Evolutionary conservation across 2,888 invertebrate species (phyloP), one percentile per base, ranked within the genome.

Genomic region (Amiota mariae): DNA sequence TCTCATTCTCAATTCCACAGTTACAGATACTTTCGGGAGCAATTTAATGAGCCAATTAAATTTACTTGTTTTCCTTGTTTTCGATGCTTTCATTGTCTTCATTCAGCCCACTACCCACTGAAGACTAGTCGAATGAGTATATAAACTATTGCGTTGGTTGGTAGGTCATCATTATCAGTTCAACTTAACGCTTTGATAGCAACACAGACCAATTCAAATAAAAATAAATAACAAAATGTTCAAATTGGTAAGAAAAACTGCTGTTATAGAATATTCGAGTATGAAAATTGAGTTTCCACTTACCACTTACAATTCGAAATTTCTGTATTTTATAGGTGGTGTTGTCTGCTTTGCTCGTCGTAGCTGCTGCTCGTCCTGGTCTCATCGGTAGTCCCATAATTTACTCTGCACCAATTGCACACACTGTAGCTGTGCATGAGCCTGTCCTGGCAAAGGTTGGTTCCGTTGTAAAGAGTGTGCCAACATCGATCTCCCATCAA

Each of bases 401-500:
- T 36, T 80, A 81, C 64, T 75, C 81, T 11, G 80, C 81, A 11
- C 78, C 78, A 11, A 77, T 80, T 48, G 4, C 20, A 11, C 18
- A 36, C 9, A 73, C 81, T 8, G 46, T 61, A 20, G 72, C 80
- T 13, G 81, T 85, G 13, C 85, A 86, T 8, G 85, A 86, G 56
- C 78, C 82, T 3, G 72, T 79, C 36, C 77, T 82, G 46, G 83
- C 86, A 57, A 82, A 85, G 71, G 83, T 86, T 70, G 85, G 87
- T 68, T 76, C 81, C 64, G 73, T 85, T 56, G 84, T 85, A 59
- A 80, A 79, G 73, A 82, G 78, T 74, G 75, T 91, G 18, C 91
- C 92, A 1, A 91, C 91, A 1, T 91, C 92, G 91, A 0, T 73
- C 36, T 73, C 73, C 1, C 67, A 67, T 36, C 73, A 71, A 20